Evolutionary conservation across 92 coral and sea anemone species (phyloP).

Genomic region (Zoanthus sansibaricus): DNA sequence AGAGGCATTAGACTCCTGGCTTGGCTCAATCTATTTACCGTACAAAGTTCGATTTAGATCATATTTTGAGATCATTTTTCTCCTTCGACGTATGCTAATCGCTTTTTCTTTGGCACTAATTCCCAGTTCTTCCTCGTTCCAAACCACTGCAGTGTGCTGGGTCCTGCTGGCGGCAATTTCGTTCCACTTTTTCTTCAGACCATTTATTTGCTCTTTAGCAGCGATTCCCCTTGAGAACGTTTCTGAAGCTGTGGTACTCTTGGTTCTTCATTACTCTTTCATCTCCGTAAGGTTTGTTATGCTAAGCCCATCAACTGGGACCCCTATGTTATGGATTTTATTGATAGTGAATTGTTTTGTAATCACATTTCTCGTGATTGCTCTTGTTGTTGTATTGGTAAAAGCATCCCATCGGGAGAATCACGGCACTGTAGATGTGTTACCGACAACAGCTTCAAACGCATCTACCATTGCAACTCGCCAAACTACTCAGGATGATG

Average conservation of each 20-base stretch:
- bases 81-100: slow-evolving; percentile 66
- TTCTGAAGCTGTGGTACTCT: slow-evolving; percentile 54
- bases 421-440: background rate
- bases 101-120: slow-evolving; percentile 71
- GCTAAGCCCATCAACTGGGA: slow-evolving; percentile 16
- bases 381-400: slow-evolving; percentile 34
- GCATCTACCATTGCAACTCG: background rate
- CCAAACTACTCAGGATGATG: background rate
- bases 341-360: slow-evolving; percentile 34
- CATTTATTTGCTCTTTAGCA: slow-evolving; percentile 39
- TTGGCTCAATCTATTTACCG: slow-evolving; percentile 56
- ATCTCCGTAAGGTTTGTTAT: slow-evolving; percentile 62
- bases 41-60: slow-evolving; percentile 35
- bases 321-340: slow-evolving; percentile 47
- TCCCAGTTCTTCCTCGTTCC: slow-evolving; percentile 63
- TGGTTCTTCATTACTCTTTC: slow-evolving; percentile 65
- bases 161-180: slow-evolving; percentile 52
- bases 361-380: slow-evolving; percentile 1
- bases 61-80: slow-evolving; percentile 67
- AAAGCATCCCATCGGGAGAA: background rate
- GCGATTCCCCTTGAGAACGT: slow-evolving; percentile 52
- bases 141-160: slow-evolving; percentile 62
- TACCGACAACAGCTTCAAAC: background rate
- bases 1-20: slow-evolving; percentile 52
- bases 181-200: slow-evolving; percentile 59